A percentile compares a stretch with the other conserved stretches of the same genome.
phyloP scores from a whole-genome alignment of 2,797 vertebrate species.

The Luscinia luscinia region DNA sequence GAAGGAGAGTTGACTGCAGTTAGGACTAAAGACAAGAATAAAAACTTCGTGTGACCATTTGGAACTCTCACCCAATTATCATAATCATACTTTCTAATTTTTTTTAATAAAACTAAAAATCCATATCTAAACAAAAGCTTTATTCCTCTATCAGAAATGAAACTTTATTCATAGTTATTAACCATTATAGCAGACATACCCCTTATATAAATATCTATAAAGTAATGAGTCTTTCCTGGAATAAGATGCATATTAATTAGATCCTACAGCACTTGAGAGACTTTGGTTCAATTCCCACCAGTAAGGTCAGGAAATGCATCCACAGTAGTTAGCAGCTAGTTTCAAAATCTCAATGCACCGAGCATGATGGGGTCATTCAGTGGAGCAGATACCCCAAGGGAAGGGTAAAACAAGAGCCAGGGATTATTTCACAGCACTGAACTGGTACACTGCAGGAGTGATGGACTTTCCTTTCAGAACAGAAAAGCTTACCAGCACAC shows the following conservation, averaged over 20 bases:
- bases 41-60: conserved; percentile 36
- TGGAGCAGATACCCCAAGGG: conserved; percentile 74
- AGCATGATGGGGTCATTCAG: conserved; percentile 73
- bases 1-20: neutral
- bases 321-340: conserved; percentile 78
- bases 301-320: conserved; percentile 80
- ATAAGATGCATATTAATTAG: conserved; percentile 83
- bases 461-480: conserved; percentile 51
- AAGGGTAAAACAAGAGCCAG: conserved; percentile 71
- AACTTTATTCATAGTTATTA: conserved; percentile 72
- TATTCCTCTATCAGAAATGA: conserved; percentile 64
- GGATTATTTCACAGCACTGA: conserved; percentile 67
- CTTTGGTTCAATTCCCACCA: conserved; percentile 79
- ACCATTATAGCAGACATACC: conserved; percentile 65
- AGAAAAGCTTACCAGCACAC: conserved; percentile 27
- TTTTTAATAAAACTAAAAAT: conserved; percentile 72
- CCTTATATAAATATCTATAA: conserved; percentile 77
- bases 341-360: conserved; percentile 77
- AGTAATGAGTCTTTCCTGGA: conserved; percentile 80
- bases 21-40: conserved; percentile 12
- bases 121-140: conserved; percentile 69
- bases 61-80: conserved; percentile 49
- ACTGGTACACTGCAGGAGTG: conserved; percentile 60
- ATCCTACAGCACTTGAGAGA: conserved; percentile 80
- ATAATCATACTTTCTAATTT: conserved; percentile 63